Conservation (phyloP, 1,140 invertebrate species). For the Nephotettix cincticeps region DNA sequence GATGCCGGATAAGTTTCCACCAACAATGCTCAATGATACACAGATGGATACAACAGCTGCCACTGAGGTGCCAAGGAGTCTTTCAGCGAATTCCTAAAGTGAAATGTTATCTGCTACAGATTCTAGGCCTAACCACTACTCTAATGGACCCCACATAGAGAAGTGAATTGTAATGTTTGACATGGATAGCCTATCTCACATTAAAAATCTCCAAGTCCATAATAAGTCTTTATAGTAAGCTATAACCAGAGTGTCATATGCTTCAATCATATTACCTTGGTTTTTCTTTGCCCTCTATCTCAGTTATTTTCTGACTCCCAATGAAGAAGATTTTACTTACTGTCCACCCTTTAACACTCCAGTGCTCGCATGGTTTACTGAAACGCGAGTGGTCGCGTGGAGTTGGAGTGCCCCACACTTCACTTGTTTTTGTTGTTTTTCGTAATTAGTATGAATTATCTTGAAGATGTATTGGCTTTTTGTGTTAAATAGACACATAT, state of each 20-base stretch:
- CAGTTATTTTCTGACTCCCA: no score
- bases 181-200: neutral
- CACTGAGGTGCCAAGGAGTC: neutral
- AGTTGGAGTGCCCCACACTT: no score
- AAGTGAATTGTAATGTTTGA: neutral
- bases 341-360: no score
- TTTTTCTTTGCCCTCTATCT: no score
- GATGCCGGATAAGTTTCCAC: neutral
- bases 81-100: neutral
- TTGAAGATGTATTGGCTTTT: no score
- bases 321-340: no score
- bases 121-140: neutral
- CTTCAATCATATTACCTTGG: neutral
- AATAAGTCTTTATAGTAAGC: neutral
- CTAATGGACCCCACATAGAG: neutral
- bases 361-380: no score
- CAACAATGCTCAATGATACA: neutral
- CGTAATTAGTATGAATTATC: no score
- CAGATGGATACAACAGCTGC: neutral
- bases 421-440: no score
- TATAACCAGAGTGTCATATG: neutral
- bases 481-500: no score
- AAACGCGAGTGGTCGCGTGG: no score
- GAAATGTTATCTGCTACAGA: neutral
- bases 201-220: neutral